Evolutionary conservation across 2,888 invertebrate genomes (phyloP).

Genomic region (Branchinecta sandiegonensis): DNA sequence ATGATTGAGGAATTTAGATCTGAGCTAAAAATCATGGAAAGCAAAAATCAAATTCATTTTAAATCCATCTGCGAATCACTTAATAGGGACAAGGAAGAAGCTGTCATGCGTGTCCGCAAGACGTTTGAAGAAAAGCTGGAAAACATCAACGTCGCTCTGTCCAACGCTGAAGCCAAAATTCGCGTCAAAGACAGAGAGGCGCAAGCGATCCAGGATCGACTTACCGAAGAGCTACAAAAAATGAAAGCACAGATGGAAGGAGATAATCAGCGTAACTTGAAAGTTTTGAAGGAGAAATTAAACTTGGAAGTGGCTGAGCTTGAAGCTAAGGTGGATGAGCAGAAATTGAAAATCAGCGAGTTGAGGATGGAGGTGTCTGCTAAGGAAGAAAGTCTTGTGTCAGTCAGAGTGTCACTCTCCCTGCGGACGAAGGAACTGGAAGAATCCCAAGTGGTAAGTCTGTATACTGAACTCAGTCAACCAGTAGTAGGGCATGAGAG

Average conservation of each 20-base stretch:
- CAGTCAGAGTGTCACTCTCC: not conserved
- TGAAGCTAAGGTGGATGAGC: not conserved
- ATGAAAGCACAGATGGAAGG: not conserved
- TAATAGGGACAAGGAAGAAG: not conserved
- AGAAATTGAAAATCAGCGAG: not conserved
- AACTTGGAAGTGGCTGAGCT: not conserved
- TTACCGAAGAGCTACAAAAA: not conserved
- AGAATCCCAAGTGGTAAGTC: not conserved
- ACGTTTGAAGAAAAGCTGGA: not conserved
- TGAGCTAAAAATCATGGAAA: not conserved
- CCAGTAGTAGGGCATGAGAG: too few relatives aligned
- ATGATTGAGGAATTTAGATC: not conserved
- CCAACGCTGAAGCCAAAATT: not conserved
- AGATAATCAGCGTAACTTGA: not conserved
- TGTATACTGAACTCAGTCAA: not conserved
- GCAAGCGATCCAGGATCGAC: not conserved
- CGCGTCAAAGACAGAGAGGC: not conserved
- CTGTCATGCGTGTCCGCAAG: not conserved
- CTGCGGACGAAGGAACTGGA: constrained; percentile 8
- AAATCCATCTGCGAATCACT: not conserved
- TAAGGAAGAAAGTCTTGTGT: not conserved
- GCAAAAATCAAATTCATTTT: constrained; percentile 5
- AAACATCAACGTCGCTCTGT: not conserved
- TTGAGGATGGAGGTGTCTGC: not conserved
- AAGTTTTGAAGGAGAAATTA: not conserved